phyloP scores from a whole-genome alignment of 2,797 vertebrate species.

The Esox masquinongy region DNA sequence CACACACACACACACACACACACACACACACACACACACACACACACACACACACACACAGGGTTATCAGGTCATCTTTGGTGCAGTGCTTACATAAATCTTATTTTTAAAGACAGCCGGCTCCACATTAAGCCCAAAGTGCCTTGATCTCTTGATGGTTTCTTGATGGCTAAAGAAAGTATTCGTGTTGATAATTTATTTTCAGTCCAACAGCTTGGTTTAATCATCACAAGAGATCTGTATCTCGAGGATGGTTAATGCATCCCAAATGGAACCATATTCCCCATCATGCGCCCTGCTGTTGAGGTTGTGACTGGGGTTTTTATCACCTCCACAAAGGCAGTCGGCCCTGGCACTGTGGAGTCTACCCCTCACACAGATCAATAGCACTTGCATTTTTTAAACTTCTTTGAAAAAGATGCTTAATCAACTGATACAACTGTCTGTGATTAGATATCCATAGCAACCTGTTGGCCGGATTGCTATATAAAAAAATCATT shows the following conservation, averaged over 20 bases:
- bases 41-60: background rate
- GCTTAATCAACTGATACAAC: too few relatives aligned
- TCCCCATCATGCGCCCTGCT: background rate
- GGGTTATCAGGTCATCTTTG: background rate
- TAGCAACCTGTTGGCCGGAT: too few relatives aligned
- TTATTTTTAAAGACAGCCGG: background rate
- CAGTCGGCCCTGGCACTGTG: constrained; percentile 39
- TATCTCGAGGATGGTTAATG: background rate
- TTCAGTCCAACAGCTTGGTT: constrained; percentile 2
- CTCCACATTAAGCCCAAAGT: background rate
- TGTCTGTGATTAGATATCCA: too few relatives aligned
- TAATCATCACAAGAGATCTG: background rate
- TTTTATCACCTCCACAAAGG: constrained; percentile 41
- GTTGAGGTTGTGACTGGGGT: constrained; percentile 21
- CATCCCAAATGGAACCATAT: too few relatives aligned
- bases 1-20: background rate
- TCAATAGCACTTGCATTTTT: background rate
- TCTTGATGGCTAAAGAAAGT: background rate
- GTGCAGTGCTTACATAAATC: background rate
- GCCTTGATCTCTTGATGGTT: background rate
- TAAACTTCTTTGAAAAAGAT: too few relatives aligned
- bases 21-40: background rate
- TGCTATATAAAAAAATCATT: too few relatives aligned
- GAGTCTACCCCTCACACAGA: background rate
- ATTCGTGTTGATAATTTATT: background rate